A percentile compares a stretch with the other conserved stretches of the same genome.
Evolutionary conservation across 1,140 invertebrate genomes (phyloP).

Genomic region (Nephila pilipes): DNA sequence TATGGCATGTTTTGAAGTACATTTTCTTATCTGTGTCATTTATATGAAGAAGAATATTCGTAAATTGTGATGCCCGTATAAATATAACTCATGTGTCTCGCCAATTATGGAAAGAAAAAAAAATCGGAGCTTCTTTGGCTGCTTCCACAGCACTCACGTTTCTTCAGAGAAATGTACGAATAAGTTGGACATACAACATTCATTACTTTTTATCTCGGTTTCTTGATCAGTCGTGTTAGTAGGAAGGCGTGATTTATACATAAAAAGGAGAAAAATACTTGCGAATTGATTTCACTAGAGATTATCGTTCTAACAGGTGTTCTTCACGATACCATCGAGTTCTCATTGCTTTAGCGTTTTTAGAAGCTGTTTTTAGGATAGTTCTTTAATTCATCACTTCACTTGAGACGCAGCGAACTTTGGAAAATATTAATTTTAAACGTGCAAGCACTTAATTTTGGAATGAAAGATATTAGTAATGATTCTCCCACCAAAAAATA

Average conservation of each 20-base stretch:
- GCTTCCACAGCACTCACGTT: not conserved
- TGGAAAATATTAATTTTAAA: no score
- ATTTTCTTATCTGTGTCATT: slow-evolving; percentile 21
- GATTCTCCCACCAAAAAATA: no score
- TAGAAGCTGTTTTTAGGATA: not conserved
- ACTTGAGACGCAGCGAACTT: no score
- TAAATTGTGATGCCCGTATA: not conserved
- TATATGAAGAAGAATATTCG: slow-evolving; percentile 11
- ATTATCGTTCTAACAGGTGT: slow-evolving; percentile 50
- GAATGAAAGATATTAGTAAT: no score
- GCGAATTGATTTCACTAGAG: slow-evolving; percentile 6
- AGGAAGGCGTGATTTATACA: slow-evolving; percentile 19
- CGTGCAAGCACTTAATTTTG: no score
- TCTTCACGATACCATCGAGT: slow-evolving; percentile 18
- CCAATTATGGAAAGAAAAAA: not conserved
- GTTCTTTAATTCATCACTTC: slow-evolving; percentile 18
- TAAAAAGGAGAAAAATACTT: not conserved
- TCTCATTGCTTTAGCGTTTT: not conserved
- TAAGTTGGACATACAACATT: not conserved
- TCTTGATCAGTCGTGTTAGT: not conserved
- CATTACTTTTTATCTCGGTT: slow-evolving; percentile 48
- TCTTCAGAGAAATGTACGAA: not conserved
- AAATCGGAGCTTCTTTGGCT: no score
- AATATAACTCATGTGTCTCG: not conserved
- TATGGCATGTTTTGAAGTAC: not conserved